Conservation (phyloP, 1,140 invertebrate genomes). For the Bombus balteatus region DNA sequence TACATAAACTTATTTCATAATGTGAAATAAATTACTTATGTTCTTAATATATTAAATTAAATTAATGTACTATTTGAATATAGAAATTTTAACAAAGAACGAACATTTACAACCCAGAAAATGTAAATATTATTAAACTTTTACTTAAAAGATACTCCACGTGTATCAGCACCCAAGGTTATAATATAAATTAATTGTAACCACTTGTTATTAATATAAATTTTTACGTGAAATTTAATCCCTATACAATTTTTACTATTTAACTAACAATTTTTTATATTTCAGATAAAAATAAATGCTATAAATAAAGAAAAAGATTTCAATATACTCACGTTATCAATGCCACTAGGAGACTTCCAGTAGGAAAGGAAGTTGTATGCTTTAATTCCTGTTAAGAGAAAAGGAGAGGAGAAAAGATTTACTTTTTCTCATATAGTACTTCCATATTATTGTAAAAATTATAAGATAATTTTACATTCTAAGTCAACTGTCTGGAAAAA, state of each 20-base stretch:
- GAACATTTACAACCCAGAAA: neutral
- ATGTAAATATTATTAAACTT: neutral
- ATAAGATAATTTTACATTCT: neutral
- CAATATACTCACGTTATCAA: conserved; percentile 86
- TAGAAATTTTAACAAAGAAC: neutral
- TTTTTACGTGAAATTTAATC: neutral
- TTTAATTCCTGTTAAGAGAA: neutral
- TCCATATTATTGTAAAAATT: neutral
- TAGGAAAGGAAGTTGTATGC: conserved; percentile 61
- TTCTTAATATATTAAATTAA: neutral
- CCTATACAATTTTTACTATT: no score
- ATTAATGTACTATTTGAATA: neutral
- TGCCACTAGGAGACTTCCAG: conserved; percentile 87
- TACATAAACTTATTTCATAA: neutral
- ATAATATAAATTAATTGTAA: conserved; percentile 4
- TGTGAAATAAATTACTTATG: neutral
- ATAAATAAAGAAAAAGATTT: conserved; percentile 52
- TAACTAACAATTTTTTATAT: neutral
- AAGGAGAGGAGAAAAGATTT: neutral
- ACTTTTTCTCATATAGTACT: neutral
- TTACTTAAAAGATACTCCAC: conserved; percentile 43
- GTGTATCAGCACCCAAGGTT: conserved; percentile 40
- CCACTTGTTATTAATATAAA: neutral
- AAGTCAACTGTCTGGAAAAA: neutral
- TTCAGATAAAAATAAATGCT: neutral